Evolutionary conservation across 2,797 vertebrate genomes (phyloP).

Genomic region (Novumbra hubbsi): DNA sequence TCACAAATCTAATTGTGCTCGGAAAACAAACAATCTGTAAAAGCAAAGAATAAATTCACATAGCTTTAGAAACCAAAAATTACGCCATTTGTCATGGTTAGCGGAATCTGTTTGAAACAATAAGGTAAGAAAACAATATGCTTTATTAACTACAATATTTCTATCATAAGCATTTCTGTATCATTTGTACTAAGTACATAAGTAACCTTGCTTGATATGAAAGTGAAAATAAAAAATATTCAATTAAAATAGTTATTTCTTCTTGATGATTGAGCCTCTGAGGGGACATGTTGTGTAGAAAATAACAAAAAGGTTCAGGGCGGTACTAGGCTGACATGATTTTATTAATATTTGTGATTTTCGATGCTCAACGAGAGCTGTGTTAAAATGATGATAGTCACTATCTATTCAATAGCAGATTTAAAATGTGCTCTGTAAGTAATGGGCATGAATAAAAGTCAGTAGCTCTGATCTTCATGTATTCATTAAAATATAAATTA

Average conservation of each 20-base stretch:
- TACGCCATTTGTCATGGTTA: background rate
- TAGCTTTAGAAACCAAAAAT: conserved; percentile 4
- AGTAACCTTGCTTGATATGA: background rate
- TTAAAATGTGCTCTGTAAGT: no score
- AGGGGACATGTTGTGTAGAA: no score
- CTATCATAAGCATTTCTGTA: background rate
- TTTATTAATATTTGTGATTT: background rate
- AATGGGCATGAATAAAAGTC: no score
- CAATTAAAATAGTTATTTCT: background rate
- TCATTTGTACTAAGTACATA: background rate
- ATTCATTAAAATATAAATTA: no score
- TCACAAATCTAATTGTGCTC: background rate
- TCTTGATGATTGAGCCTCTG: background rate
- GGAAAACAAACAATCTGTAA: background rate
- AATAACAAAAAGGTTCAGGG: no score
- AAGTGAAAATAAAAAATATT: background rate
- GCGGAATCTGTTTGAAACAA: background rate
- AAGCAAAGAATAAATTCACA: background rate
- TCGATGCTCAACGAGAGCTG: background rate
- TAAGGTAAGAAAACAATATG: conserved; percentile 9
- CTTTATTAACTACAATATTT: background rate
- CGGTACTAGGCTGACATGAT: no score
- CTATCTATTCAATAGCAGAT: background rate
- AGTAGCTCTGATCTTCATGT: no score
- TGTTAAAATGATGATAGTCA: background rate